Conservation (phyloP, 2,888 invertebrate genomes). For the Eueremaeus valkanovi region DNA sequence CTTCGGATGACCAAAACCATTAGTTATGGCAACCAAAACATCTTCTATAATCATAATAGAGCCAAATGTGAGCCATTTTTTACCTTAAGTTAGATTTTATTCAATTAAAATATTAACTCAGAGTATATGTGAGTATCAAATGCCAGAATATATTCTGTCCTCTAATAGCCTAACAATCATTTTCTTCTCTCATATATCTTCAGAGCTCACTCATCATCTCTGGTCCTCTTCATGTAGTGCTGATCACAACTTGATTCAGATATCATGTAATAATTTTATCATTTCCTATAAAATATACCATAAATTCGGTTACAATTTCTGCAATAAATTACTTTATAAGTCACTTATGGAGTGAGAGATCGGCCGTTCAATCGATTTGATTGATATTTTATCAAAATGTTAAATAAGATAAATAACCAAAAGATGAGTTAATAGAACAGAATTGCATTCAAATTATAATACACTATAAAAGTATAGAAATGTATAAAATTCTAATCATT, state of each 20-base stretch:
- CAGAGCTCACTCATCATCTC: neutral
- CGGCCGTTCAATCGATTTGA: no score
- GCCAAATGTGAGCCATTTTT: slow-evolving; percentile 31
- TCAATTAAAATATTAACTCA: slow-evolving; percentile 13
- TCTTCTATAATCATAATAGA: neutral
- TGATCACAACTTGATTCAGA: slow-evolving; percentile 18
- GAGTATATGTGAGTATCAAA: slow-evolving; percentile 3
- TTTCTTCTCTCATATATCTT: neutral
- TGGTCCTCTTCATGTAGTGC: no score
- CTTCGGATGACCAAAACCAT: slow-evolving; percentile 3
- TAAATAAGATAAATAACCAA: no score
- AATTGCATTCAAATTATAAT: no score
- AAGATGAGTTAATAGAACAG: no score
- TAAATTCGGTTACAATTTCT: neutral
- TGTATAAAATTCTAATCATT: no score
- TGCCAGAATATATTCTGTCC: neutral
- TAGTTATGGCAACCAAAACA: slow-evolving; percentile 17
- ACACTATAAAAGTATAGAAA: no score
- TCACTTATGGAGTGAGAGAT: neutral
- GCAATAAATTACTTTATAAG: neutral
- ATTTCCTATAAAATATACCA: neutral
- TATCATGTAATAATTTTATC: neutral
- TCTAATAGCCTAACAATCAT: neutral
- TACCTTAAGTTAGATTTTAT: slow-evolving; percentile 26
- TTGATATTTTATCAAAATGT: no score